Base-by-base conservation (phyloP, 2,888 invertebrate genomes). In the Teleogryllus oceanicus region DNA sequence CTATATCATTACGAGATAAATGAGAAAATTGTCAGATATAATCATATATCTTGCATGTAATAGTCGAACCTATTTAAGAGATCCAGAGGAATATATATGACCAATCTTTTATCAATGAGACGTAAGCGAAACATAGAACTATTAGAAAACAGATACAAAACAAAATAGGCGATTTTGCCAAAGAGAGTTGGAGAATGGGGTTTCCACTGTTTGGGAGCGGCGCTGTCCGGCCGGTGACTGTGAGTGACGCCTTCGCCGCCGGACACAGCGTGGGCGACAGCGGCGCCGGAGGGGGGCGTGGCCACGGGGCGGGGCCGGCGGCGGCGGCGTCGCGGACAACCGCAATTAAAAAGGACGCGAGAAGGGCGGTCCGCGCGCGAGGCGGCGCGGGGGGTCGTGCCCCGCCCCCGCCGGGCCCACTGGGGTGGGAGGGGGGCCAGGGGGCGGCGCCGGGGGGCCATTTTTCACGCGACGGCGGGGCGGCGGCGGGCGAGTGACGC, bases 281-380 rank as follows among this genome's bases (percentile, higher is more conserved):
- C 62, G 16, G 62, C n/a, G 11, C 8, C n/a, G 16, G 62, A 2
- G n/a, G n/a, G 62, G n/a, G 62, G 16, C 62, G 62, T 62, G 62
- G 13, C 62, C 62, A 13, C 16, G 62, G 16, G 62, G 62, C 13
- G 62, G 18, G 24, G 24, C 24, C 24, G 24, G 24, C 62, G 62
- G 62, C 16, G 13, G 62, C 16, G 62, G 62, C 62, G 62, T 13
- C n/a, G 62, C 16, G 16, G 62, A 62, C 62, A 62, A 62, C 62
- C 62, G 62, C 62, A 62, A 62, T 62, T 62, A 62, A 62, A 62
- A 62, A 62, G 62, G 62, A 62, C 62, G 62, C 62, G 62, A n/a
- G n/a, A 18, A 62, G 62, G 62, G 62, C 62, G 16, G 62, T 18
- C 62, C 62, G 11, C 37, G 37, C 37, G 37, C 37, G 37, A 37